A percentile compares a stretch with the other conserved stretches of the same genome.
These are phyloP conservation scores for Anseranas semipalmata DNA, from an alignment of 2,113 vertebrate genomes.

Conservation along the genomic window DNA sequence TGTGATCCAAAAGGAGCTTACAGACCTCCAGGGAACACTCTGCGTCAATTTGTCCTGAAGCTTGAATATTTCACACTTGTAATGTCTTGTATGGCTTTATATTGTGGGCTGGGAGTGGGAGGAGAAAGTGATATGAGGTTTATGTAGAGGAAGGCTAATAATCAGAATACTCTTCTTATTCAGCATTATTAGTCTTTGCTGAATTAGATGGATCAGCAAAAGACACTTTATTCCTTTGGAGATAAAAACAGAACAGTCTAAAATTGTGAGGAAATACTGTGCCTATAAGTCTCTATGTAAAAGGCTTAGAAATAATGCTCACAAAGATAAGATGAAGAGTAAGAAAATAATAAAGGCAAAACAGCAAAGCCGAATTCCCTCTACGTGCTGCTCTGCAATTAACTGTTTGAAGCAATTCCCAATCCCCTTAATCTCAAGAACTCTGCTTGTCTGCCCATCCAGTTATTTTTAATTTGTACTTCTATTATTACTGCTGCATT, in stretches of 20 bases:
- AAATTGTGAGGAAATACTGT: conserved; percentile 25
- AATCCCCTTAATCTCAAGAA: conserved; percentile 43
- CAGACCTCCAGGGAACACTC: neutral
- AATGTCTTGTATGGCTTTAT: conserved; percentile 17
- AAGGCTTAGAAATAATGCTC: neutral
- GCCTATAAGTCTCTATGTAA: neutral
- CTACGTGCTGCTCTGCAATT: conserved; percentile 12
- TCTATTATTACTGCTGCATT: conserved; percentile 45
- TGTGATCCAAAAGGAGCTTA: neutral
- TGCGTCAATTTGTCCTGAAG: neutral
- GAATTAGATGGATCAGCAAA: conserved; percentile 33
- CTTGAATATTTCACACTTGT: neutral
- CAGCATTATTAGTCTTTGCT: conserved; percentile 25
- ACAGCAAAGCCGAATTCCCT: neutral
- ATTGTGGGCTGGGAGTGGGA: neutral
- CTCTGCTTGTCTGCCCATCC: conserved; percentile 42
- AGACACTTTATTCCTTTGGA: neutral
- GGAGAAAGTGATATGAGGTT: neutral
- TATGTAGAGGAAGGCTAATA: conserved; percentile 10
- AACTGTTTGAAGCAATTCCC: conserved; percentile 44
- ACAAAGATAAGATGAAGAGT: conserved; percentile 6
- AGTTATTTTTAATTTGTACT: conserved; percentile 56
- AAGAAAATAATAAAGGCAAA: conserved; percentile 37
- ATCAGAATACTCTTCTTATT: conserved; percentile 22
- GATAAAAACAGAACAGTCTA: conserved; percentile 8